Conservation (phyloP, 1,140 invertebrate species). For the Anastrepha obliqua region DNA sequence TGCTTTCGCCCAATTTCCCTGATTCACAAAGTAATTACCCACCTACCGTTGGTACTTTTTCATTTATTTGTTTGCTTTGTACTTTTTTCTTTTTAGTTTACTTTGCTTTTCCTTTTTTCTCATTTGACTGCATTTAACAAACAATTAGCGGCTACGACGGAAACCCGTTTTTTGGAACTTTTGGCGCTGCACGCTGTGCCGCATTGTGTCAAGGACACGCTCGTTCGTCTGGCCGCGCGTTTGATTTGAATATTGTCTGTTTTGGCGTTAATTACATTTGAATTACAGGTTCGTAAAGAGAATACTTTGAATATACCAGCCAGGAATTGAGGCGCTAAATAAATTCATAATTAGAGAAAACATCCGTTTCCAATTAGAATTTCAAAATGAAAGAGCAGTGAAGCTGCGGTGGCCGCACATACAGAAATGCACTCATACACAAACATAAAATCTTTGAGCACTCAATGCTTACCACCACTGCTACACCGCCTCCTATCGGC, state of each 20-base stretch:
- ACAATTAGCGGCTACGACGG: conserved; percentile 24
- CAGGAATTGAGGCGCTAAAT: conserved; percentile 58
- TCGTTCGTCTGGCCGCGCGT: conserved; percentile 1
- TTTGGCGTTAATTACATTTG: conserved; percentile 70
- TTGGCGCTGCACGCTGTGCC: not conserved
- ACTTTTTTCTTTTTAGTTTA: not conserved
- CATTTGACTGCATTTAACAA: not conserved
- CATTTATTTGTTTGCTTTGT: not conserved
- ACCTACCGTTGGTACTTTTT: not conserved
- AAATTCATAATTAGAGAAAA: conserved; percentile 73
- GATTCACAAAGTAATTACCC: conserved; percentile 71
- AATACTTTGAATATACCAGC: conserved; percentile 57
- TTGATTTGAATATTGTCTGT: conserved; percentile 55
- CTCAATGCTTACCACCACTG: not conserved
- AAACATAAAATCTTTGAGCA: no score
- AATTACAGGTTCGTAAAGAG: conserved; percentile 55
- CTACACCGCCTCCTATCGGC: conserved; percentile 3
- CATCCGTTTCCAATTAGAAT: conserved; percentile 61
- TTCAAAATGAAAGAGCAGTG: not conserved
- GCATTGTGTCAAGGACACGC: conserved; percentile 69
- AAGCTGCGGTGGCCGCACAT: not conserved
- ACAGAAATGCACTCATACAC: not conserved
- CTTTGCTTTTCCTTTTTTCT: not conserved
- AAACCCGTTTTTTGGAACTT: not conserved
- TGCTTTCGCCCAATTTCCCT: conserved; percentile 73